phyloP scores from a whole-genome alignment of 1,140 invertebrate genomes.

The Aphelenchoides besseyi region DNA sequence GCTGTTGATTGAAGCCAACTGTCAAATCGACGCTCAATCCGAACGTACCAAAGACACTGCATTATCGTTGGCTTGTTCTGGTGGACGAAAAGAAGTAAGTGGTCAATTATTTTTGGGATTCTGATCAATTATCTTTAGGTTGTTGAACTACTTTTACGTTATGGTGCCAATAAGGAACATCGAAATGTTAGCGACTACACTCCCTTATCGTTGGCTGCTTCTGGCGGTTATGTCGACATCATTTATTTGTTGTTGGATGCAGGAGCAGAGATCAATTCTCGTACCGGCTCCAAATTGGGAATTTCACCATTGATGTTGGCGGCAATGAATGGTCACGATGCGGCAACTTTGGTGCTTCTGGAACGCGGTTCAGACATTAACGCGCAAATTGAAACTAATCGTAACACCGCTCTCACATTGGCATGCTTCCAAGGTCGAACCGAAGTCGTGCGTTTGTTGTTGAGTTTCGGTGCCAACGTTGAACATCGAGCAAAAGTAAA shows the following conservation, averaged over 20 bases:
- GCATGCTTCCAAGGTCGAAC: conserved; percentile 98
- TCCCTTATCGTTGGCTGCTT: conserved; percentile 90
- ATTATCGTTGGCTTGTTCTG: conserved; percentile 90
- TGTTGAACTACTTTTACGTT: conserved; percentile 81
- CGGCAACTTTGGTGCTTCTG: conserved; percentile 87
- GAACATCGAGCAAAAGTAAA: conserved; percentile 93
- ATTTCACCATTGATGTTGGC: conserved; percentile 98
- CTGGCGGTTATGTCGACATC: conserved; percentile 96
- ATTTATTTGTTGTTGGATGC: conserved; percentile 86
- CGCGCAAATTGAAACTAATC: conserved; percentile 99
- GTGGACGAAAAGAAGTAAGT: conserved; percentile 80
- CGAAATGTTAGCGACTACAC: conserved; percentile 99
- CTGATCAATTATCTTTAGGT: conserved; percentile 66
- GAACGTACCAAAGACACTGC: conserved; percentile 98
- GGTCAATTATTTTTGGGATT: background rate
- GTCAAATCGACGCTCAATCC: conserved; percentile 94
- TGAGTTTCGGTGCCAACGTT: conserved; percentile 95
- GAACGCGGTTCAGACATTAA: conserved; percentile 99
- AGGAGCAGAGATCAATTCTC: conserved; percentile 95
- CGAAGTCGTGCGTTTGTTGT: conserved; percentile 89
- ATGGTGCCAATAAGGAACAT: conserved; percentile 94
- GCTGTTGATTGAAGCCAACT: conserved; percentile 82
- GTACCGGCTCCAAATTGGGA: conserved; percentile 59
- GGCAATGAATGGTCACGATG: conserved; percentile 99
- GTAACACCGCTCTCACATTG: conserved; percentile 94